Evolutionary conservation across 1,140 invertebrate genomes (phyloP).

Genomic region (Lasaia peninsularis): DNA sequence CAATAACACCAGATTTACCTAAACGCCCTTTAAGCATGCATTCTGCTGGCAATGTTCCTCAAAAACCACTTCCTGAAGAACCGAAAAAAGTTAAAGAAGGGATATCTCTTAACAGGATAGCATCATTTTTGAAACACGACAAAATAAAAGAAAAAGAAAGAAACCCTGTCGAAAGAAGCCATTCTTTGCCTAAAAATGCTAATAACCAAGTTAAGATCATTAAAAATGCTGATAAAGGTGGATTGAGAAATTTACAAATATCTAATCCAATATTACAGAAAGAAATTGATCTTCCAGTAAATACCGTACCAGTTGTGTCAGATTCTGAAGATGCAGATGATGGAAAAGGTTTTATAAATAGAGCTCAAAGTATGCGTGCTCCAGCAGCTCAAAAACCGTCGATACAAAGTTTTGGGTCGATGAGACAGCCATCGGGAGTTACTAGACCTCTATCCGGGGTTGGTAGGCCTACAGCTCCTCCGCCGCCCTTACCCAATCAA

Average conservation of each 20-base stretch:
- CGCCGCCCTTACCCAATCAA: slow-evolving; percentile 79
- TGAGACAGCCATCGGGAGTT: slow-evolving; percentile 80
- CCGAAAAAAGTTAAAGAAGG: slow-evolving; percentile 78
- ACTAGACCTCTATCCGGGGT: slow-evolving; percentile 86
- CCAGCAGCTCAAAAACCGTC: slow-evolving; percentile 71
- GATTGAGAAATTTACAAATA: slow-evolving; percentile 86
- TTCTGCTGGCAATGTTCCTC: slow-evolving; percentile 57
- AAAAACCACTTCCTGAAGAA: slow-evolving; percentile 67
- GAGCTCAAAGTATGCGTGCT: slow-evolving; percentile 88
- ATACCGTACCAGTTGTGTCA: slow-evolving; percentile 78
- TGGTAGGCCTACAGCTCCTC: slow-evolving; percentile 79
- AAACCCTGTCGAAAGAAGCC: slow-evolving; percentile 76
- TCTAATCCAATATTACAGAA: slow-evolving; percentile 87
- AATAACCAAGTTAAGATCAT: slow-evolving; percentile 79
- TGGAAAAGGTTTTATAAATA: slow-evolving; percentile 79
- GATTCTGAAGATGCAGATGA: slow-evolving; percentile 71
- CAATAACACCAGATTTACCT: slow-evolving; percentile 45
- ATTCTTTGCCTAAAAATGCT: slow-evolving; percentile 78
- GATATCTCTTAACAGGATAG: slow-evolving; percentile 83
- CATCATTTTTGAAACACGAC: slow-evolving; percentile 86
- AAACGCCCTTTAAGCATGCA: slow-evolving; percentile 77
- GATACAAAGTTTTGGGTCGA: slow-evolving; percentile 88
- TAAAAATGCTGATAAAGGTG: slow-evolving; percentile 83
- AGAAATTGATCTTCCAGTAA: slow-evolving; percentile 79
- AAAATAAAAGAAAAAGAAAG: slow-evolving; percentile 78